Conservation (phyloP, 92 coral and sea anemone genomes). For the Chrysogorgia sp. region DNA sequence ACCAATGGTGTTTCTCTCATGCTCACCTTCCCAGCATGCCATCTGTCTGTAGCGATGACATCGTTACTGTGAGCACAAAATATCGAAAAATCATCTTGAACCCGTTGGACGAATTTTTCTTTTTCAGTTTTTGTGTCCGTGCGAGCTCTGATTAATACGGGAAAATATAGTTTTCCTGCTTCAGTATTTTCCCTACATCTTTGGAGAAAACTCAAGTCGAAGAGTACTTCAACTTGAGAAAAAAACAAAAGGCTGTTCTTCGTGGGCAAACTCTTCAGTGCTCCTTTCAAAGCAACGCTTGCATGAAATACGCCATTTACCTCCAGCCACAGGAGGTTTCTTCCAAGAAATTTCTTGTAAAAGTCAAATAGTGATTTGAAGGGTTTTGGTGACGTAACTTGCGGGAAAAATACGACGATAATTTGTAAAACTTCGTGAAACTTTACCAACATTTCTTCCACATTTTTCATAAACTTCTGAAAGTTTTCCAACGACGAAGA, state of each 20-base stretch:
- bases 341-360: conserved; percentile 70
- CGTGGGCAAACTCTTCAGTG: conserved; percentile 80
- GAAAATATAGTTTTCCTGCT: conserved; percentile 80
- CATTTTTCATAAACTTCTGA: conserved; percentile 75
- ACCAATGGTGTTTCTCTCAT: background rate
- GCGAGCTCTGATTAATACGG: conserved; percentile 74
- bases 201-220: conserved; percentile 73
- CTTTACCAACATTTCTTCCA: conserved; percentile 73
- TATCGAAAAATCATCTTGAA: conserved; percentile 6
- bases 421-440: conserved; percentile 72
- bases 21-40: conserved; percentile 12
- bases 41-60: background rate
- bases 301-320: conserved; percentile 79
- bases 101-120: conserved; percentile 1
- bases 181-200: conserved; percentile 86
- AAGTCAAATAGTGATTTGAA: conserved; percentile 65
- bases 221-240: conserved; percentile 78
- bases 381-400: conserved; percentile 62
- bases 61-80: conserved; percentile 26
- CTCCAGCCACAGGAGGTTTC: conserved; percentile 85
- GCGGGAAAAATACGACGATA: conserved; percentile 79
- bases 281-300: conserved; percentile 74
- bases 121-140: conserved; percentile 3
- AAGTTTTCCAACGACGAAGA: conserved; percentile 75
- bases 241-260: conserved; percentile 74